These are phyloP conservation scores for Sceloporus undulatus DNA, from an alignment of 2,113 vertebrate genomes.

Conservation along the genomic window DNA sequence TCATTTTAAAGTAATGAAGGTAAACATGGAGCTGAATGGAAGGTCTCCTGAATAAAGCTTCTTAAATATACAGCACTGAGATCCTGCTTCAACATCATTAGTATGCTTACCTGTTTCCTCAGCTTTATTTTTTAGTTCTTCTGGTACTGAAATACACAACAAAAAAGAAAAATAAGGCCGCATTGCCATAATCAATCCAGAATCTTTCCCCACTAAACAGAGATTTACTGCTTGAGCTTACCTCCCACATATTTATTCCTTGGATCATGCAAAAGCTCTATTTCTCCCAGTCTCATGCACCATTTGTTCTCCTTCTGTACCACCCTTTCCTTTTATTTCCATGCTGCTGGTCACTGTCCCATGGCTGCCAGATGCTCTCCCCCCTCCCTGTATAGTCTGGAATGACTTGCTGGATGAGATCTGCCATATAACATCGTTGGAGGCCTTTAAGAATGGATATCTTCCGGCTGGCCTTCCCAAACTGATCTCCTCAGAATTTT, in stretches of 20 bases:
- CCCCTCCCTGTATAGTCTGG: not conserved
- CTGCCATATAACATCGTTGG: too few relatives aligned
- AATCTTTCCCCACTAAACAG: not conserved
- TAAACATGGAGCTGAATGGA: not conserved
- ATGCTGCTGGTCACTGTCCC: not conserved
- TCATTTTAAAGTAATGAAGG: not conserved
- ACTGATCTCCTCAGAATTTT: too few relatives aligned
- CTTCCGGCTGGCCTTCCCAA: too few relatives aligned
- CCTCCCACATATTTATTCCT: not conserved
- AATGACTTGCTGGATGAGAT: too few relatives aligned
- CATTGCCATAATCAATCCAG: not conserved
- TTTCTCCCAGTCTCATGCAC: not conserved
- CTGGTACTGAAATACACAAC: slow-evolving; percentile 1
- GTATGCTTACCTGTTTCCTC: slow-evolving; percentile 61
- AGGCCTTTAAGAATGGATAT: too few relatives aligned
- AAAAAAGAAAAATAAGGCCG: not conserved
- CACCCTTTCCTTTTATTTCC: not conserved
- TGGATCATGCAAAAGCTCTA: not conserved
- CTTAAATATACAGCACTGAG: not conserved
- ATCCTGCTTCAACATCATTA: not conserved
- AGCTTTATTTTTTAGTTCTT: not conserved
- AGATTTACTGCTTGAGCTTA: too few relatives aligned
- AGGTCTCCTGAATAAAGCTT: not conserved
- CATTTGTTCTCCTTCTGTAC: too few relatives aligned
- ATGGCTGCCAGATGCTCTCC: not conserved